Conservation (phyloP, 53 echinoderm and acorn worm species). For the Hippasteria phrygiana region DNA sequence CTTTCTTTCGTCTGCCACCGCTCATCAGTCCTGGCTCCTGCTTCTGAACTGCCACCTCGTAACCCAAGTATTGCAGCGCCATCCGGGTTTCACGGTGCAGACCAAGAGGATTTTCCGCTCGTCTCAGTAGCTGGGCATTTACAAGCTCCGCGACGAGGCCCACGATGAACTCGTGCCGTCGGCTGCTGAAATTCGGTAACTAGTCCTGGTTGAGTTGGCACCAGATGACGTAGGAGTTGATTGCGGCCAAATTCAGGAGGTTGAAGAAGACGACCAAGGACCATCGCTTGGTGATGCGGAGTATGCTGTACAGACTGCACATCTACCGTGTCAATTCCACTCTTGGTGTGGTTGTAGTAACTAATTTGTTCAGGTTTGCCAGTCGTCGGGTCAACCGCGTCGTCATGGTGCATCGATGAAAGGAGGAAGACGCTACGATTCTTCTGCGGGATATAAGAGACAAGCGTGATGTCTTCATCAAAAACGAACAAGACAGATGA, state of each 20-base stretch:
- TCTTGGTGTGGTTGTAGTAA: slow-evolving; percentile 31
- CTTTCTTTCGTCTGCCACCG: too few relatives aligned
- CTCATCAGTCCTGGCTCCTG: too few relatives aligned
- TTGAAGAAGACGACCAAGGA: slow-evolving; percentile 39
- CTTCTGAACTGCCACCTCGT: too few relatives aligned
- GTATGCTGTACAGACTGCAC: background rate
- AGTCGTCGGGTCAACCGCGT: background rate
- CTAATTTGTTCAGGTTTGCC: slow-evolving; percentile 18
- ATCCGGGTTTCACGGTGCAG: too few relatives aligned
- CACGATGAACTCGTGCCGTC: background rate
- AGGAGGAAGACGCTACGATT: slow-evolving; percentile 29
- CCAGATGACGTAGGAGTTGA: slow-evolving; percentile 9
- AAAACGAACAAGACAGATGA: slow-evolving; percentile 41
- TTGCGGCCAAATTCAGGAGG: slow-evolving; percentile 15
- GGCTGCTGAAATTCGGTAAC: background rate
- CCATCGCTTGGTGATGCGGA: slow-evolving; percentile 41
- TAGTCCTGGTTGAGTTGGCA: slow-evolving; percentile 6
- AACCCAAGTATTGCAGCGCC: too few relatives aligned
- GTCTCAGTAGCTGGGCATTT: background rate
- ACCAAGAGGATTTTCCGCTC: slow-evolving; percentile 1
- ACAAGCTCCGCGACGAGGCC: slow-evolving; percentile 26
- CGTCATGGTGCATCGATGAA: slow-evolving; percentile 36
- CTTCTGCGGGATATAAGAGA: slow-evolving; percentile 15
- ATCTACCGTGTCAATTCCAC: slow-evolving; percentile 24
- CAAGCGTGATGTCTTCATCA: background rate